Base-by-base conservation (phyloP, 2,888 invertebrate species). In the Trichacis sp. region DNA sequence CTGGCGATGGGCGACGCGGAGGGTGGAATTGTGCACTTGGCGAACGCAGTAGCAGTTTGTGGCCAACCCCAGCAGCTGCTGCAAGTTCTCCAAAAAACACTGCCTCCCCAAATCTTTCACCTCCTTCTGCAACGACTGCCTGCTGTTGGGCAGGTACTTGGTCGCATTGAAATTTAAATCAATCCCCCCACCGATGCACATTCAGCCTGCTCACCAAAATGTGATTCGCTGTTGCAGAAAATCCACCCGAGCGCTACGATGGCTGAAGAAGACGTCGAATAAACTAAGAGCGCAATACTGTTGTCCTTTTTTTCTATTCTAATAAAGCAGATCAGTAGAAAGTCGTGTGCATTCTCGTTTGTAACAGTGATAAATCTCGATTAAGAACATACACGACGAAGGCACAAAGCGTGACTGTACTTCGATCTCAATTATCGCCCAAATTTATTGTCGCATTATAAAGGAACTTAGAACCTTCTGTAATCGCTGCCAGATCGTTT, bases 31-130 rank as follows among this genome's bases (percentile, higher is more conserved):
- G 96, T 97, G 84, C 98, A 98, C 87, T 89, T 99, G 72, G 94
- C 95, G 42, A 97, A 96, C 85, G 98, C 98, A 6, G 94, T 99
- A n/a, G 94, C 96, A 2, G 94, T 98, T 19, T 98, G 98, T 82
- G 97, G 97, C 9, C 97, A 98, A 84, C 95, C 96, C 0, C 92
- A 93, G 77, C 95, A 96, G 82, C 87, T 97, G 52, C 88, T 97
- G 49, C 90, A 93, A 81, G 92, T 95, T 64, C 89, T 99, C 54
- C 96, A 97, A 86, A 96, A 97, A 86, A 97, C 98, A 30, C 88
- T 99, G 85, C 97, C 98, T 57, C 94, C 96, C 15, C 94, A 94
- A 78, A 94, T 97, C 84, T 98, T 97, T 89, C 92, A 94, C 77
- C 87, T 96, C 78, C 88, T 97, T 19, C 87, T 97, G 69, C 91